phyloP scores from a whole-genome alignment of 2,797 vertebrate genomes.

The Macropus fuliginosus region DNA sequence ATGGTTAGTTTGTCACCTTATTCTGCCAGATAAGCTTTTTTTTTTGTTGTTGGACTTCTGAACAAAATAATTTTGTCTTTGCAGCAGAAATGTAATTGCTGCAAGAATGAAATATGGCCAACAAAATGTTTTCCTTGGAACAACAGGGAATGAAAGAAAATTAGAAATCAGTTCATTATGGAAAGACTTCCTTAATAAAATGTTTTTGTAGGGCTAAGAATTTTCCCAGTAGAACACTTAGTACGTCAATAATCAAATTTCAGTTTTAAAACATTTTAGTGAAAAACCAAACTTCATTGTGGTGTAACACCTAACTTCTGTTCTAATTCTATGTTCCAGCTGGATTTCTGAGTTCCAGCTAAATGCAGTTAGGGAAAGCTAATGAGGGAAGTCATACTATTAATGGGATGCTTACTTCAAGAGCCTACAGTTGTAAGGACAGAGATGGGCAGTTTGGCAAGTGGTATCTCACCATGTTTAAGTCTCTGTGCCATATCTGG shows the following conservation, averaged over 20 bases:
- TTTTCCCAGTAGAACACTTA: slow-evolving; percentile 14
- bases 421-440: background rate
- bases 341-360: background rate
- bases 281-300: background rate
- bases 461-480: background rate
- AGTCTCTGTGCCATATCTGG: background rate
- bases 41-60: background rate
- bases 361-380: background rate
- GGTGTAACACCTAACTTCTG: background rate
- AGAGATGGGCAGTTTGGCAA: background rate
- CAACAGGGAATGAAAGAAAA: slow-evolving; percentile 8
- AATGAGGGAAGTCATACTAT: background rate
- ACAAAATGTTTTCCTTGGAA: slow-evolving; percentile 49
- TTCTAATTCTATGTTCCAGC: background rate
- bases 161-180: slow-evolving; percentile 1
- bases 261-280: background rate
- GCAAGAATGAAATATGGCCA: background rate
- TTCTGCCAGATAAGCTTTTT: background rate
- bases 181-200: slow-evolving; percentile 29
- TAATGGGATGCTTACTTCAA: background rate
- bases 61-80: background rate
- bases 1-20: background rate
- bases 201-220: background rate
- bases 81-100: background rate
- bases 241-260: background rate